Percentiles rank a stretch among this genome's conserved stretches.
phyloP scores from a whole-genome alignment of 2,113 vertebrate species.

The Alligator sinensis region DNA sequence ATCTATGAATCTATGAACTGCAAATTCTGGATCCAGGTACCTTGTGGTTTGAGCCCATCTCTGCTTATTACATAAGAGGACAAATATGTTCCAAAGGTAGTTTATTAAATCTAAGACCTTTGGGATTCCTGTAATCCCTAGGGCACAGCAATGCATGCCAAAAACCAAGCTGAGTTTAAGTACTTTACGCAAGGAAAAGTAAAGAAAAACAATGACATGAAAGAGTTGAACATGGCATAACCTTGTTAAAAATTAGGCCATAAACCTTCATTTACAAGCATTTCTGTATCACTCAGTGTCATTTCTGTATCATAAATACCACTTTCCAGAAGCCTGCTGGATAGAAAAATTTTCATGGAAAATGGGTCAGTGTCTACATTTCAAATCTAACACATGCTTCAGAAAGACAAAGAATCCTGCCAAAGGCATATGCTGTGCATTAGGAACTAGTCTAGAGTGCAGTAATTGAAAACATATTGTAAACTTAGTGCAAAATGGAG shows the following conservation, averaged over 20 bases:
- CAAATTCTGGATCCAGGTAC: background rate
- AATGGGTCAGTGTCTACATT: conserved; percentile 32
- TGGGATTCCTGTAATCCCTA: background rate
- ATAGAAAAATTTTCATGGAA: conserved; percentile 35
- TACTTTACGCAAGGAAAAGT: background rate
- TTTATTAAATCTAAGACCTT: background rate
- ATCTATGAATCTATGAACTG: background rate
- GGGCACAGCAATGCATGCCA: background rate
- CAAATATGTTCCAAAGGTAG: background rate
- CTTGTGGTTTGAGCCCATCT: background rate
- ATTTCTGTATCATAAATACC: background rate
- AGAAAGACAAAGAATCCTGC: conserved; percentile 33
- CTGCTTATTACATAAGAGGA: background rate
- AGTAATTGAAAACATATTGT: conserved; percentile 61
- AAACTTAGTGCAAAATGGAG: conserved; percentile 9
- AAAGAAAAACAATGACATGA: background rate
- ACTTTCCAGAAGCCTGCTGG: conserved; percentile 24
- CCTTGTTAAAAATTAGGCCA: background rate
- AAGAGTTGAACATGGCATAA: background rate
- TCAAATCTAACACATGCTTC: conserved; percentile 23
- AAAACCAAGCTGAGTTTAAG: background rate
- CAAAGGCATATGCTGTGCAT: conserved; percentile 7
- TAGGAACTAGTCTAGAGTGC: conserved; percentile 1
- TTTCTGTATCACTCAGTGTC: background rate
- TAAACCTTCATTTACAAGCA: background rate